These are phyloP conservation scores for Elysia crispata DNA, from an alignment of 2,888 invertebrate species.

Conservation along the genomic window DNA sequence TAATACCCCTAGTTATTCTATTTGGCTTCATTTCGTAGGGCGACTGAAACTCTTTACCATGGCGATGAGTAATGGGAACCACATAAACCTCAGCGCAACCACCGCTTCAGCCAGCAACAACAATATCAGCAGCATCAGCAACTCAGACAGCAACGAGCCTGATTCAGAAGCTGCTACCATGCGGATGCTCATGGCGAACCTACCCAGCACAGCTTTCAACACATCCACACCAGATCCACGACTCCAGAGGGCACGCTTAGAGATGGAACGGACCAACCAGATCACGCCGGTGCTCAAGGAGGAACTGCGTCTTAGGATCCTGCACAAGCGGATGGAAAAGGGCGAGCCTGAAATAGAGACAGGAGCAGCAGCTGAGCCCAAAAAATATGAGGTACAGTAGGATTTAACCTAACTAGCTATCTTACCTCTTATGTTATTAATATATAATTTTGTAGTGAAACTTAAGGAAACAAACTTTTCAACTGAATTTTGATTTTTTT, in stretches of 20 bases:
- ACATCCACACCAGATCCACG: slow-evolving; percentile 37
- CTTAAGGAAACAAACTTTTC: no score
- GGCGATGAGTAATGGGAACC: not conserved
- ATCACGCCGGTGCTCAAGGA: slow-evolving; percentile 44
- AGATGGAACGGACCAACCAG: slow-evolving; percentile 42
- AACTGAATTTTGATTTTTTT: no score
- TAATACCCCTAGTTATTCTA: no score
- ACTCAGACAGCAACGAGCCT: not conserved
- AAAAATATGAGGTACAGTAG: slow-evolving; percentile 41
- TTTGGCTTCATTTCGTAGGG: no score
- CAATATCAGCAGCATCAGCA: not conserved
- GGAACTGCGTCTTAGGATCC: slow-evolving; percentile 40
- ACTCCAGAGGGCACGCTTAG: slow-evolving; percentile 39
- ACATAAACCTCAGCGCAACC: not conserved
- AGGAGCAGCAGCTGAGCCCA: not conserved
- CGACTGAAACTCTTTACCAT: no score
- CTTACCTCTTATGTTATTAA: no score
- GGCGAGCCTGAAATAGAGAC: slow-evolving; percentile 47
- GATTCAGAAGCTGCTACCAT: slow-evolving; percentile 40
- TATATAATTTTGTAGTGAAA: no score
- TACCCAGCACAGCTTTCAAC: slow-evolving; percentile 40
- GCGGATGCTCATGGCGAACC: slow-evolving; percentile 44
- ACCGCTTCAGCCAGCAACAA: not conserved
- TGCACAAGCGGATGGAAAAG: slow-evolving; percentile 39
- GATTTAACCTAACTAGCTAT: no score